These are phyloP conservation scores for Notechis scutatus DNA, from an alignment of 2,113 vertebrate species.

Conservation along the genomic window DNA sequence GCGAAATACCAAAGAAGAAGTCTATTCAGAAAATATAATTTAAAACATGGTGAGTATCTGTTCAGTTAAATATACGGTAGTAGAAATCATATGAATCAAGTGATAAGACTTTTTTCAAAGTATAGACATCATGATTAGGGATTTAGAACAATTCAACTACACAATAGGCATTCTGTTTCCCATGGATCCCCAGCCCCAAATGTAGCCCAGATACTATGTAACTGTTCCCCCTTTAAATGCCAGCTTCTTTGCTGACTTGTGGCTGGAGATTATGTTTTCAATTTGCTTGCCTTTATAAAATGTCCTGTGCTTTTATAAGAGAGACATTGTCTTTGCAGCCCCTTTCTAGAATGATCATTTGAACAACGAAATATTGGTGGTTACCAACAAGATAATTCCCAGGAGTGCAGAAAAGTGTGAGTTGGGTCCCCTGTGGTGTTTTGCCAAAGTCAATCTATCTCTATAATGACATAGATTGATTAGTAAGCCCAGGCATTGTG, in stretches of 20 bases:
- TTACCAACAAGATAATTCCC: neutral
- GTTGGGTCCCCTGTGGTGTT: neutral
- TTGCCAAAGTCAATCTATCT: neutral
- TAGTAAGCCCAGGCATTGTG: neutral
- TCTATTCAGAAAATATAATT: constrained; percentile 6
- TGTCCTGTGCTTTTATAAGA: neutral
- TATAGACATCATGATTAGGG: neutral
- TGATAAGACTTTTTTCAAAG: neutral
- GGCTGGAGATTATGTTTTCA: neutral
- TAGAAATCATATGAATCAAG: neutral
- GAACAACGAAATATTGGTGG: neutral
- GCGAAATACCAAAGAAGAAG: neutral
- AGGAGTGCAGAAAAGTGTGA: neutral
- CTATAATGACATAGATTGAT: neutral
- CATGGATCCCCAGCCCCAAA: neutral
- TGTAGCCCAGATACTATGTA: neutral
- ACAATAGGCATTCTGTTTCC: neutral
- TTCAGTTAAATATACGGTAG: neutral
- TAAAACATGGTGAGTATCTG: neutral
- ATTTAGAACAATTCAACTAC: neutral
- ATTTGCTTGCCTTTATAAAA: neutral
- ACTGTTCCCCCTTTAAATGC: neutral
- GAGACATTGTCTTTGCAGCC: neutral
- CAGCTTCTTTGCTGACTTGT: neutral
- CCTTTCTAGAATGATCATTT: neutral